Percentiles rank a stretch among this genome's conserved stretches.
Evolutionary conservation across 2,113 vertebrate species (phyloP).

Genomic region (Madoqua kirkii): DNA sequence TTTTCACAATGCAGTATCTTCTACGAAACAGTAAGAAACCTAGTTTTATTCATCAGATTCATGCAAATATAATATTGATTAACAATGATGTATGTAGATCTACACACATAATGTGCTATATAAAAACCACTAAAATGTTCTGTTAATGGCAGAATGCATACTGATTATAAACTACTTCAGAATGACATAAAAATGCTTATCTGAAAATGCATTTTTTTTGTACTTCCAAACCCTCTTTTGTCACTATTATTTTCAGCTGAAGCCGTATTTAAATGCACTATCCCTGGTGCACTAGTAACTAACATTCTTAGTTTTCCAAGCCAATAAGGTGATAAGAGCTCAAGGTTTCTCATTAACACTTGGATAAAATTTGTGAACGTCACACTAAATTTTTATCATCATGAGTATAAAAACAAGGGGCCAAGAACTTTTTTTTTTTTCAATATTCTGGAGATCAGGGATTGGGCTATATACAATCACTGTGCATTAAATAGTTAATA

Average conservation of each 20-base stretch:
- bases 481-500: background rate
- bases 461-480: background rate
- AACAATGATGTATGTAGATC: conserved; percentile 40
- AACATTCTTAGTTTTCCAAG: conserved; percentile 36
- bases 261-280: background rate
- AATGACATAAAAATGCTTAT: background rate
- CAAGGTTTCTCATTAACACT: background rate
- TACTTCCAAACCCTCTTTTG: background rate
- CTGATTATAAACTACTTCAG: conserved; percentile 45
- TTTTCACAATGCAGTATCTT: conserved; percentile 20
- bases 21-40: conserved; percentile 28
- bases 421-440: background rate
- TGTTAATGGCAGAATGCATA: conserved; percentile 15
- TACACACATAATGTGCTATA: background rate
- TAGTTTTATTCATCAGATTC: conserved; percentile 44
- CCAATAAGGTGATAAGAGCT: background rate
- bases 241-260: background rate
- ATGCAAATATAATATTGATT: conserved; percentile 52
- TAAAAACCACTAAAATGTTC: conserved; percentile 25
- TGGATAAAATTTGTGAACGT: background rate
- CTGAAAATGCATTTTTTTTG: background rate
- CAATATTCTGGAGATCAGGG: background rate
- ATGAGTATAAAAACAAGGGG: background rate
- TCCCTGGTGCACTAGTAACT: background rate
- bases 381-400: background rate